Evolutionary conservation across 2,888 invertebrate genomes (phyloP).

Genomic region (Scaptomyza flava): DNA sequence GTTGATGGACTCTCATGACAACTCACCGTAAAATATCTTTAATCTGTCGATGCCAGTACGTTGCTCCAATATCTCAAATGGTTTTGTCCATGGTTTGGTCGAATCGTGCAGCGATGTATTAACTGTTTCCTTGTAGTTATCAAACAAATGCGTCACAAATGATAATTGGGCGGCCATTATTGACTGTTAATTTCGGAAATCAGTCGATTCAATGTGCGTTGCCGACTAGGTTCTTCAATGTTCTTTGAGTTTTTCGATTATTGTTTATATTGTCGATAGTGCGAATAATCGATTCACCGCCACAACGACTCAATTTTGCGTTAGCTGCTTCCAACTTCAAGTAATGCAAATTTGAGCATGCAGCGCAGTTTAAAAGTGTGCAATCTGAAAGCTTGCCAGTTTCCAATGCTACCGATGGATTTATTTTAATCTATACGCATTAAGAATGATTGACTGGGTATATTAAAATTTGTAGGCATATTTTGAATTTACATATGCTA

Average conservation of each 20-base stretch:
- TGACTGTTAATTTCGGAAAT: constrained; percentile 37
- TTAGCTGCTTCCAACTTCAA: constrained; percentile 17
- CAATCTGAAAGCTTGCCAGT: background rate
- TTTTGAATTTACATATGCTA: background rate
- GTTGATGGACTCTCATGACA: background rate
- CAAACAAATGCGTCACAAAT: constrained; percentile 75
- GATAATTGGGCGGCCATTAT: constrained; percentile 58
- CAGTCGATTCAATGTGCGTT: constrained; percentile 48
- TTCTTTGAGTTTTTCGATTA: constrained; percentile 16
- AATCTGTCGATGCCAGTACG: constrained; percentile 90
- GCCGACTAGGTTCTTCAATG: constrained; percentile 39
- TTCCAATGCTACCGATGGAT: background rate
- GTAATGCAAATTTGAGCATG: background rate
- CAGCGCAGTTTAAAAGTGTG: background rate
- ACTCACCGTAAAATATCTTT: constrained; percentile 92
- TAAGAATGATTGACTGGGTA: no score
- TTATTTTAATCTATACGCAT: no score
- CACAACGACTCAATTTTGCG: constrained; percentile 22
- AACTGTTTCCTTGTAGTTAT: constrained; percentile 86
- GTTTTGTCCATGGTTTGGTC: constrained; percentile 89
- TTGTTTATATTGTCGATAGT: constrained; percentile 3
- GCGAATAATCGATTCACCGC: constrained; percentile 27
- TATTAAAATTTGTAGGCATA: no score
- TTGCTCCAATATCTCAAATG: constrained; percentile 88
- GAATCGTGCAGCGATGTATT: constrained; percentile 88